A percentile compares a stretch with the other conserved stretches of the same genome.
Conservation (phyloP, 2,113 vertebrate species). For the Tragelaphus imberbis region DNA sequence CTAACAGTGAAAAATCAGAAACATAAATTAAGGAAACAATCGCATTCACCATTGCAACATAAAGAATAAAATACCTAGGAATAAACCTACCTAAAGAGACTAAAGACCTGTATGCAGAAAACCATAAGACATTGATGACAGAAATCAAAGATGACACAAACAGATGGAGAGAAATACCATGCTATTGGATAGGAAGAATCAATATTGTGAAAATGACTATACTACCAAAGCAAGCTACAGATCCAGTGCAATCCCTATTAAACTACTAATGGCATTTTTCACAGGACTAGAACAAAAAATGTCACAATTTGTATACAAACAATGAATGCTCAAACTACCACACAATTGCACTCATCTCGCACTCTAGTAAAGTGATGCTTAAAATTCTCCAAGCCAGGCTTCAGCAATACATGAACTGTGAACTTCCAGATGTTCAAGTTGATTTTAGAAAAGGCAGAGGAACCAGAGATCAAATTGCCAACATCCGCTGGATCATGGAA, state of each 20-base stretch:
- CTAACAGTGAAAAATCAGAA: neutral
- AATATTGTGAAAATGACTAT: neutral
- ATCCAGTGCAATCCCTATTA: neutral
- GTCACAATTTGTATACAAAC: neutral
- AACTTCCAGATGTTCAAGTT: too few relatives aligned
- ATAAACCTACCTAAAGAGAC: neutral
- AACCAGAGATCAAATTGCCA: too few relatives aligned
- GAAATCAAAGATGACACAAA: neutral
- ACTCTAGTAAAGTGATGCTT: too few relatives aligned
- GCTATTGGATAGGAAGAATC: neutral
- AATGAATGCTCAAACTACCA: too few relatives aligned
- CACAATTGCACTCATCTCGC: too few relatives aligned
- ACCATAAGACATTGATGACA: neutral
- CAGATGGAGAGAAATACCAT: neutral
- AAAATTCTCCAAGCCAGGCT: too few relatives aligned
- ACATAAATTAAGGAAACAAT: neutral
- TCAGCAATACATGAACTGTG: fast-evolving
- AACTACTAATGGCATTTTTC: neutral
- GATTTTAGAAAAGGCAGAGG: too few relatives aligned
- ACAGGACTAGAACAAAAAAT: neutral
- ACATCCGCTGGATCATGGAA: too few relatives aligned
- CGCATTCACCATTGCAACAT: neutral
- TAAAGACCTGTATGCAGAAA: neutral
- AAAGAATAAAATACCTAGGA: neutral
- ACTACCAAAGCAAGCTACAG: neutral